Evolutionary conservation across 30 jellyfish, hydroid and myxozoan species (phyloP), one percentile per base, ranked within the genome.

Genomic region (Sanderia malayensis): DNA sequence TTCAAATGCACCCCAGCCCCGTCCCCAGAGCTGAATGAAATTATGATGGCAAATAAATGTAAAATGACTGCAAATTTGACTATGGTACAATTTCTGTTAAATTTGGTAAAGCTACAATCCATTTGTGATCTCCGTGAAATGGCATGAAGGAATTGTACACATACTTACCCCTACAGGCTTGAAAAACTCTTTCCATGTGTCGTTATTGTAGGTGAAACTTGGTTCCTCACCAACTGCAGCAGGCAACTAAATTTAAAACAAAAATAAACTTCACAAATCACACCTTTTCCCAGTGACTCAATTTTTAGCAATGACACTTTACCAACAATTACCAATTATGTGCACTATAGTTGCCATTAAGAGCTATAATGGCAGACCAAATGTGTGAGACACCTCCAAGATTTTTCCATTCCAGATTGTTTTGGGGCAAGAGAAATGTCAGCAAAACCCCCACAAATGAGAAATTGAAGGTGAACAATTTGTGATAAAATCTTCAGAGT

Each of bases 141-240:
- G n/a, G n/a, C n/a, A n/a, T n/a, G n/a, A n/a, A n/a, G n/a, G n/a
- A n/a, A n/a, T n/a, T n/a, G n/a, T n/a, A n/a, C n/a, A n/a, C 2
- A 20, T 28, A 64, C 92, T 61, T 74, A 88, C 97, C 45, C 96
- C 98, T 28, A 23, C 25, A 18, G 98, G 98, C 28, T 79, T 69
- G 68, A 84, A 83, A 64, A 92, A 92, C 31, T 96, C 92, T 15
- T 79, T 72, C n/a, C 75, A 61, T 1, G 74, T 76, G n/a, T 85
- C 92, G 21, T 71, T 93, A 17, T 52, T 74, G 59, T 84, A 92
- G 11, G 96, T 73, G 64, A 92, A 92, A 41, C 70, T 92, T 28
- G 98, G 98, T 37, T 84, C 96, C 58, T 92, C 98, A 17, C 98
- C 98, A 62, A 92, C 85, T 22, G 96, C 98, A 41, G 94, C 88